phyloP scores from a whole-genome alignment of 2,888 invertebrate species.

The Drosophila anceps region DNA sequence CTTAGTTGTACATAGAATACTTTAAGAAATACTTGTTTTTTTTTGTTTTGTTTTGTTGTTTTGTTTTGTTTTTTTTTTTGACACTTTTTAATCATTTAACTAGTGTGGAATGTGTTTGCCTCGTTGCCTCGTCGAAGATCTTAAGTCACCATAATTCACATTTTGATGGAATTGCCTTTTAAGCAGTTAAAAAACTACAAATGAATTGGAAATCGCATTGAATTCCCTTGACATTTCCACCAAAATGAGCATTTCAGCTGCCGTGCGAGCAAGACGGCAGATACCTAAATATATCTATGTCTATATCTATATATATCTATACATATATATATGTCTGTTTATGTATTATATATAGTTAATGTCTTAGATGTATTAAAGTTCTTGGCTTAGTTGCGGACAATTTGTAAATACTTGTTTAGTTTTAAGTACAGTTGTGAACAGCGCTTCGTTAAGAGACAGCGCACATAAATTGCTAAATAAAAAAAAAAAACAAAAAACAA shows the following conservation, averaged over 20 bases:
- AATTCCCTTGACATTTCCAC: conserved; percentile 30
- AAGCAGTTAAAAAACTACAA: conserved; percentile 7
- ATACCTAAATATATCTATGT: conserved; percentile 15
- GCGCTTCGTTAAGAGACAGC: conserved; percentile 21
- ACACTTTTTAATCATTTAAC: conserved; percentile 47
- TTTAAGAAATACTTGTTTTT: conserved; percentile 57
- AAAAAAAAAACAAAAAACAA: background rate
- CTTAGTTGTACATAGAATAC: conserved; percentile 56
- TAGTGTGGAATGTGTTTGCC: conserved; percentile 58
- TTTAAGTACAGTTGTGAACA: conserved; percentile 52
- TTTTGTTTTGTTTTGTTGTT: conserved; percentile 14
- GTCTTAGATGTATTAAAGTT: conserved; percentile 46
- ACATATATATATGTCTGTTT: conserved; percentile 9
- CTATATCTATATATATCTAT: conserved; percentile 2
- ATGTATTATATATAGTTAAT: conserved; percentile 10
- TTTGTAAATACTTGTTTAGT: conserved; percentile 39
- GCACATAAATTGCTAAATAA: conserved; percentile 12
- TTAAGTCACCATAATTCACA: conserved; percentile 19
- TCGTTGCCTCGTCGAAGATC: conserved; percentile 37
- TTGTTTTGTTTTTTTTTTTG: conserved; percentile 18
- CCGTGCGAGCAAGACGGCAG: conserved; percentile 33
- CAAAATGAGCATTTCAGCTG: conserved; percentile 31
- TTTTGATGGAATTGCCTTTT: conserved; percentile 27
- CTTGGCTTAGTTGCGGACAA: conserved; percentile 51
- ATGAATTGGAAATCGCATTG: conserved; percentile 4